Conservation (phyloP, 2,888 invertebrate genomes). For the Holacanthella duospinosa region DNA sequence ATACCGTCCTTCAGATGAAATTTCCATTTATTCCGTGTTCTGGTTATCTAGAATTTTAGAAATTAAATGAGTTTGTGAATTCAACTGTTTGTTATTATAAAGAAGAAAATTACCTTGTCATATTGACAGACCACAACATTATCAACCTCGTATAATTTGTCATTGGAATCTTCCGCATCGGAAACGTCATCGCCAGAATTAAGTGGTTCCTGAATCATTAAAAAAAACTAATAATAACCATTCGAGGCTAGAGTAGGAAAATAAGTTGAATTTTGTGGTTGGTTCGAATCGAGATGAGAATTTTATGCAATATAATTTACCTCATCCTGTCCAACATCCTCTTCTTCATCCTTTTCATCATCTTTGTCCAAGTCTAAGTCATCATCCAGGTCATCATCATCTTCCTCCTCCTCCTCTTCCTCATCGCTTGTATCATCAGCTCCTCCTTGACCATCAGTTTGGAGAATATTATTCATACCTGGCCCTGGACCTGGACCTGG, state of each 20-base stretch:
- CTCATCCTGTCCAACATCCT: conserved; percentile 54
- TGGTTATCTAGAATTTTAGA: conserved; percentile 62
- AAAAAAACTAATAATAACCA: no score
- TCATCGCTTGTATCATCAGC: conserved; percentile 33
- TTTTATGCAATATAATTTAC: no score
- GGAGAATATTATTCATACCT: conserved; percentile 17
- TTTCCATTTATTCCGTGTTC: conserved; percentile 98
- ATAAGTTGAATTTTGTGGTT: background rate
- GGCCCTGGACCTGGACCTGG: background rate
- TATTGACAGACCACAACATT: conserved; percentile 99
- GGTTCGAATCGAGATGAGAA: background rate
- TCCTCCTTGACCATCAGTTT: conserved; percentile 27
- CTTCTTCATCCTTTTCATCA: conserved; percentile 46
- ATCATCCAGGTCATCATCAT: conserved; percentile 58
- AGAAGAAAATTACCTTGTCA: conserved; percentile 66
- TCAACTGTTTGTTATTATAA: background rate
- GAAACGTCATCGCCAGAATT: conserved; percentile 97
- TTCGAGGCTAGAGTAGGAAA: background rate
- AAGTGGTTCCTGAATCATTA: conserved; percentile 80
- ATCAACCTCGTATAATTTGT: conserved; percentile 88
- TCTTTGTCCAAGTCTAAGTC: conserved; percentile 38
- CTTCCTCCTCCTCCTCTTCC: conserved; percentile 64
- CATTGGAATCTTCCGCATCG: conserved; percentile 72
- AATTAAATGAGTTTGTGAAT: background rate
- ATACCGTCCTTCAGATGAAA: conserved; percentile 99